Conservation (phyloP, 2,113 vertebrate species). For the Myrmecobius fasciatus region DNA sequence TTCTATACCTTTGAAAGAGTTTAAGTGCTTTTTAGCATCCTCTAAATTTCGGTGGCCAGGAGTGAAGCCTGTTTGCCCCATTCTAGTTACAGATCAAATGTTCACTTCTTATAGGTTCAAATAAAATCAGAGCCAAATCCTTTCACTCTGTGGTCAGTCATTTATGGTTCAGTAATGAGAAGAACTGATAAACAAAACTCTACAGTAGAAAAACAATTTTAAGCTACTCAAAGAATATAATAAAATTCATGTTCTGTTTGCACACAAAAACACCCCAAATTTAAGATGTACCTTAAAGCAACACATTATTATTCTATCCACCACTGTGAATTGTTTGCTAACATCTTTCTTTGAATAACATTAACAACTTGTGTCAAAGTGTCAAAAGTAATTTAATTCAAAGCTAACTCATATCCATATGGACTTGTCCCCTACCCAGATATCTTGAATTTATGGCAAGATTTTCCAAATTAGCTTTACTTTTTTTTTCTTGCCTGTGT, state of each 20-base stretch:
- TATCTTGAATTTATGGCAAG: neutral
- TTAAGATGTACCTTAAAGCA: neutral
- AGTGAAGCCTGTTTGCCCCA: neutral
- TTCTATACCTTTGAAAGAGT: neutral
- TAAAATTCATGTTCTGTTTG: neutral
- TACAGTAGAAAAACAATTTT: accelerated
- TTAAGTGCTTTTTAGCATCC: neutral
- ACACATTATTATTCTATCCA: neutral
- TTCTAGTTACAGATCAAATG: neutral
- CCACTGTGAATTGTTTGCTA: conserved; percentile 16
- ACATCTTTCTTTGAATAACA: conserved; percentile 39
- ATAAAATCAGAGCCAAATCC: neutral
- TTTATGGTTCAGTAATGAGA: neutral
- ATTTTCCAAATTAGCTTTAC: neutral
- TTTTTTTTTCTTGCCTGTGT: conserved; percentile 1
- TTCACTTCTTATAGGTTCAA: neutral
- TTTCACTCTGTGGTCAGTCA: neutral
- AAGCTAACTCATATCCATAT: neutral
- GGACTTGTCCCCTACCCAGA: neutral
- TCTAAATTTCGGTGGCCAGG: neutral
- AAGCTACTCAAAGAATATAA: neutral
- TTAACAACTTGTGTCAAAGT: conserved; percentile 21
- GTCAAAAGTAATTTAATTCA: conserved; percentile 43
- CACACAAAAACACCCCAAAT: neutral
- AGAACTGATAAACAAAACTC: neutral